These are phyloP conservation scores for Drosophila mayaguana DNA, from an alignment of 2,888 invertebrate species.

Conservation along the genomic window DNA sequence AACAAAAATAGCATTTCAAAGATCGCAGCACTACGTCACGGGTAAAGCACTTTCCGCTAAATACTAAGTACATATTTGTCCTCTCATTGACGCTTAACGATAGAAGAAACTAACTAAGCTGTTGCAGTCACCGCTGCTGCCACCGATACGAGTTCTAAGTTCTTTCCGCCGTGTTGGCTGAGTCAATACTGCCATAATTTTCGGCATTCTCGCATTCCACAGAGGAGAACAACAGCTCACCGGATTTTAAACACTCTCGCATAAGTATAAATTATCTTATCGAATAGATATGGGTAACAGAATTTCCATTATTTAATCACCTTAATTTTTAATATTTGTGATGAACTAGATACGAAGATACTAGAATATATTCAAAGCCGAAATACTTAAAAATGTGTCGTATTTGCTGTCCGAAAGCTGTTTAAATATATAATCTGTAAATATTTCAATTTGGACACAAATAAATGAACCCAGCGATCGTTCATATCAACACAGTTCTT, in stretches of 20 bases:
- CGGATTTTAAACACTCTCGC: conserved; percentile 27
- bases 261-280: conserved; percentile 10
- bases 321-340: neutral
- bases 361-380: neutral
- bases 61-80: conserved; percentile 51
- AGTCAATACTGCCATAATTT: conserved; percentile 49
- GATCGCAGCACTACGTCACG: conserved; percentile 64
- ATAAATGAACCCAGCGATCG: conserved; percentile 2
- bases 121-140: neutral
- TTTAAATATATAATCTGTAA: conserved; percentile 14
- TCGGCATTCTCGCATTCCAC: conserved; percentile 6
- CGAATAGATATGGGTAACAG: neutral
- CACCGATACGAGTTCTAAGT: conserved; percentile 17
- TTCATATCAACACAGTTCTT: neutral
- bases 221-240: neutral
- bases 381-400: neutral
- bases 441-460: conserved; percentile 6
- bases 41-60: conserved; percentile 35
- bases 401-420: neutral
- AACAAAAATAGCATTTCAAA: conserved; percentile 36
- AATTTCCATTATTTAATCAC: neutral
- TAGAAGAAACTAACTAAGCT: neutral
- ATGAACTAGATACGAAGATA: too few relatives aligned
- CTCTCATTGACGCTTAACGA: conserved; percentile 12
- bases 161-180: conserved; percentile 33